Conservation (phyloP, 2,888 invertebrate species). For the Acrocera orbiculus region DNA sequence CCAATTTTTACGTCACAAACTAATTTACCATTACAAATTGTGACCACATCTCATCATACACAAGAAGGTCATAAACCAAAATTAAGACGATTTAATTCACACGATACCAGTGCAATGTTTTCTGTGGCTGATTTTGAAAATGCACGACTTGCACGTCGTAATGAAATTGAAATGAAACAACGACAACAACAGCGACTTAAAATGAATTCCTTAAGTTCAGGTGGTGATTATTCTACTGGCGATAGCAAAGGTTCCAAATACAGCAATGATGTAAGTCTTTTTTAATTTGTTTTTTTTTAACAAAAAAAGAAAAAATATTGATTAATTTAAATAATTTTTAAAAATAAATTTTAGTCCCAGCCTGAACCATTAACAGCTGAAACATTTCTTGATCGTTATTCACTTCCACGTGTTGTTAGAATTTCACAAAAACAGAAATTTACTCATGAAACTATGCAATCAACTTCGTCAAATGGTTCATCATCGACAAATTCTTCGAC, state of each 20-base stretch:
- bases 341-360: conserved; percentile 17
- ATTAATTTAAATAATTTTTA: background rate
- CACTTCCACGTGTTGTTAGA: conserved; percentile 27
- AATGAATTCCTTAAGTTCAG: conserved; percentile 24
- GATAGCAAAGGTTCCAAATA: conserved; percentile 30
- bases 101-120: conserved; percentile 32
- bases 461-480: conserved; percentile 29
- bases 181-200: conserved; percentile 26
- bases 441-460: conserved; percentile 28
- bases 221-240: conserved; percentile 29
- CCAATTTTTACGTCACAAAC: conserved; percentile 18
- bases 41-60: conserved; percentile 15
- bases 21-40: conserved; percentile 19
- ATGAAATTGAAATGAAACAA: conserved; percentile 30
- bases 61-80: conserved; percentile 29
- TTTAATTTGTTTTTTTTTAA: background rate
- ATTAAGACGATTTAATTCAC: conserved; percentile 29
- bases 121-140: conserved; percentile 32
- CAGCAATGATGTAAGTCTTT: conserved; percentile 25
- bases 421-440: conserved; percentile 24
- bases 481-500: conserved; percentile 26
- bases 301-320: background rate
- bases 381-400: conserved; percentile 27
- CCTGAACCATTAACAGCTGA: conserved; percentile 27
- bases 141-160: conserved; percentile 29